These are phyloP conservation scores for Cheilosia vulpina DNA, from an alignment of 2,888 invertebrate genomes.

Conservation along the genomic window DNA sequence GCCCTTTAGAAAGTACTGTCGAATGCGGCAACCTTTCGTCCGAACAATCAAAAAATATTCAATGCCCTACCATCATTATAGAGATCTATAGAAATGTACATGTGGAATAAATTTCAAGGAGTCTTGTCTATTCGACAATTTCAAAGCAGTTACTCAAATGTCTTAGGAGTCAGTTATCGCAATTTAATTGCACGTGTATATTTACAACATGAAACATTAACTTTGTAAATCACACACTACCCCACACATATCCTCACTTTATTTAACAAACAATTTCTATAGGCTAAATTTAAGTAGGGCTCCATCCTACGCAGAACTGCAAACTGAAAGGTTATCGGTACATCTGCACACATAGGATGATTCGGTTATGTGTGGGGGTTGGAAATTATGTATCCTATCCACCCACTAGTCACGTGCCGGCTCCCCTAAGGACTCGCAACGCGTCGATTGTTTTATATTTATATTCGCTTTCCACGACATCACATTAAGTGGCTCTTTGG, in stretches of 20 bases:
- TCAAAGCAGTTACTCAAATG: no score
- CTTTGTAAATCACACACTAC: neutral
- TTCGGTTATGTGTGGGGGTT: conserved; percentile 50
- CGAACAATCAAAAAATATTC: no score
- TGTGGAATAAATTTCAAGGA: no score
- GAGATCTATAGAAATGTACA: no score
- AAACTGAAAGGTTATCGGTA: conserved; percentile 57
- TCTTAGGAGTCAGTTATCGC: no score
- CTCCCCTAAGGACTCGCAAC: conserved; percentile 8
- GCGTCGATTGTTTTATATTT: conserved; percentile 58
- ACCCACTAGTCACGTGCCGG: conserved; percentile 33
- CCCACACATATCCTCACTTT: conserved; percentile 12
- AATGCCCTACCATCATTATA: no score
- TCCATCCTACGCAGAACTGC: conserved; percentile 41
- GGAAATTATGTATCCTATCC: conserved; percentile 29
- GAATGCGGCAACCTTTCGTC: no score
- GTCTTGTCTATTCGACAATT: no score
- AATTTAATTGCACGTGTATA: no score
- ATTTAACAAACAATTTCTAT: conserved; percentile 22
- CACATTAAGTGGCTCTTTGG: conserved; percentile 32
- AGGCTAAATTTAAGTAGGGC: conserved; percentile 15
- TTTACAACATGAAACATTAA: no score
- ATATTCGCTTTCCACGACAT: conserved; percentile 54
- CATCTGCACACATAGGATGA: conserved; percentile 50
- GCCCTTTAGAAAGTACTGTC: no score